These are phyloP conservation scores for Crotophaga sulcirostris DNA, from an alignment of 2,113 vertebrate species.

Conservation along the genomic window DNA sequence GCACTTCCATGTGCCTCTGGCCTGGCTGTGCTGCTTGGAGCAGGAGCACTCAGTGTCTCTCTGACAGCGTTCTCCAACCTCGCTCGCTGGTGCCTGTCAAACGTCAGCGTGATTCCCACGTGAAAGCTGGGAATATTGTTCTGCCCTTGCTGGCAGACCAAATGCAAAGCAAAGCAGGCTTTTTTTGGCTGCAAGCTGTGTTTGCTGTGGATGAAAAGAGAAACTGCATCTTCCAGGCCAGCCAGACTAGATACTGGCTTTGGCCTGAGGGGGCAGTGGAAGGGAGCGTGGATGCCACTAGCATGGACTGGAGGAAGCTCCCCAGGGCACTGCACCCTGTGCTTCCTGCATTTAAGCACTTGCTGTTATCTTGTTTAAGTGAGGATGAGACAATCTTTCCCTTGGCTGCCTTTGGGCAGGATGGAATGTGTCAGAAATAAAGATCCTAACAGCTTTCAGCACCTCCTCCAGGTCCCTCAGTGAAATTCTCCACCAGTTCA, in stretches of 20 bases:
- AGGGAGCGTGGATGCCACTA: no score
- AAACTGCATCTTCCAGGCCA: background rate
- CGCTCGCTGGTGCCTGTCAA: background rate
- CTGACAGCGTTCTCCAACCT: background rate
- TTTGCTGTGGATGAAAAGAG: background rate
- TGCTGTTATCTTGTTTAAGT: no score
- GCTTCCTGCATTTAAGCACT: background rate
- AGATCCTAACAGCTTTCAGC: background rate
- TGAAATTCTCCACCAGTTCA: background rate
- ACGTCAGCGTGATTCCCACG: background rate
- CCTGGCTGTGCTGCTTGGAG: background rate
- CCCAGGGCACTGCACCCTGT: background rate
- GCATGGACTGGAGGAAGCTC: background rate
- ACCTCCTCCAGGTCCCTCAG: background rate
- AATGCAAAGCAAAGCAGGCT: background rate
- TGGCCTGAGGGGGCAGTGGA: background rate
- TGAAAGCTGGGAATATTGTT: background rate
- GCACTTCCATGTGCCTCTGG: rapidly evolving
- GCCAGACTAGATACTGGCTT: background rate
- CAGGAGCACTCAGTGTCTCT: rapidly evolving
- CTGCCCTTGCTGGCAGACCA: background rate
- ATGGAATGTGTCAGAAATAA: background rate
- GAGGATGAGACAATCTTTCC: background rate
- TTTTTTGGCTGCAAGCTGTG: background rate
- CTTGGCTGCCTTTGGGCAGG: background rate